Evolutionary conservation across 2,797 vertebrate genomes (phyloP), one percentile per base, ranked within the genome.

Genomic region (Arremon brunneinucha): DNA sequence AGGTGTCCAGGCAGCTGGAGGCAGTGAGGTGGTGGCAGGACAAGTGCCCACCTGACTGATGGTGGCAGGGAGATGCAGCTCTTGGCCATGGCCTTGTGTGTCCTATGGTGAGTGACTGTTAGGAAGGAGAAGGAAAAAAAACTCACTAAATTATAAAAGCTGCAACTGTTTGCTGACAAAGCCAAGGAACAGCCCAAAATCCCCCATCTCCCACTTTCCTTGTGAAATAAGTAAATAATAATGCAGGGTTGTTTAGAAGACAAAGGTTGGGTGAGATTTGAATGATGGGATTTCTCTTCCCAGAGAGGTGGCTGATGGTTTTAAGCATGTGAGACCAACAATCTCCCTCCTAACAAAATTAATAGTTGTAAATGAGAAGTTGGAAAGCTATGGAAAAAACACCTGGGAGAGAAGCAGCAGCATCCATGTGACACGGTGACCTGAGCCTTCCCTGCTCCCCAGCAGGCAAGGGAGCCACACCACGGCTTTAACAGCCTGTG

Each of bases 61-160:
- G 8, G 50, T 41, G 49, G 32, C 85, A 35, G 34, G 78, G 85
- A 64, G 35, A 76, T 85, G 67, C 8, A 77, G 77, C 56, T 49
- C 7, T 0, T 49, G 69, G 57, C 59, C 2, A 0, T 13, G 28
- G 53, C 69, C 52, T 19, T 2, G 20, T 6, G 22, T 6, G 37
- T 30, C 9, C 34, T 24, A 15, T 0, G 2, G 23, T 5, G 26
- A 41, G 71, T 8, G 46, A 47, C 19, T 30, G 28, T 4, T 34
- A 47, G 72, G 23, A 72, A 68, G 4, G 1, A 0, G 41, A 80
- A 79, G 39, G 11, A 8, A 21, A 60, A 46, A 49, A 39, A 27
- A 21, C 8, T 14, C 20, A 14, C 10, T 23, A 23, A 2, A 5
- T 34, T 17, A 27, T 14, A 70, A 67, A 80, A 80, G 52, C 56